Evolutionary conservation across 2,113 vertebrate species (phyloP), one percentile per base, ranked within the genome.

Genomic region (Sinocyclocheilus anophthalmus): DNA sequence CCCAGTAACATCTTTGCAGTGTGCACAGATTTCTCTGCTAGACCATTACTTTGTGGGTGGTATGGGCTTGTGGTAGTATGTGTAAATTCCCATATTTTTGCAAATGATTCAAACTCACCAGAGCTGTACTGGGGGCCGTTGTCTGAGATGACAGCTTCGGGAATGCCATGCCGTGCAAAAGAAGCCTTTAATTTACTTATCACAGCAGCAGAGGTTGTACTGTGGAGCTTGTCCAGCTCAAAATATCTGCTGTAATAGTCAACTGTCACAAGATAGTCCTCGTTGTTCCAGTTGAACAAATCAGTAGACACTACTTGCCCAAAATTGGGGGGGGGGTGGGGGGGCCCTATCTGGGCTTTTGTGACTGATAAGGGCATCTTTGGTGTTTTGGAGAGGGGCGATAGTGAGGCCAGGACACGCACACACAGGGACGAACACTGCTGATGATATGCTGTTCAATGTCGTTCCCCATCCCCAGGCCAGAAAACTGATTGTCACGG

Each of bases 31-130:
- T n/a, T n/a, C n/a, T n/a, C n/a, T n/a, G n/a, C n/a, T n/a, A n/a
- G n/a, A n/a, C n/a, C n/a, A n/a, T n/a, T n/a, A n/a, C n/a, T n/a
- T n/a, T n/a, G n/a, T n/a, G n/a, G n/a, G n/a, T n/a, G n/a, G n/a
- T n/a, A n/a, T n/a, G 20, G 86, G 14, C 84, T 89, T 18, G 82
- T 24, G 5, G 84, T 90, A 4, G 45, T 83, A 22, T 89, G 80
- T 0, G n/a, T 76, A 14, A 90, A 90, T 3, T 42, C 85, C 87
- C 86, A 90, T 10, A 22, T 6, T 1, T 3, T 81, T 0, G 87
- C 86, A 72, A 90, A 89, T 0, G 0, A 4, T 14, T 78, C 20
- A 18, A 90, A 88, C 20, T 89, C 79, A 7, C n/a, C 39, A 7
- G 2, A 33, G 67, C 22, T 59, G 57, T n/a, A 59, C 57, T 59